These are phyloP conservation scores for Delphinapterus leucas DNA, from an alignment of 2,113 vertebrate species.

Conservation along the genomic window DNA sequence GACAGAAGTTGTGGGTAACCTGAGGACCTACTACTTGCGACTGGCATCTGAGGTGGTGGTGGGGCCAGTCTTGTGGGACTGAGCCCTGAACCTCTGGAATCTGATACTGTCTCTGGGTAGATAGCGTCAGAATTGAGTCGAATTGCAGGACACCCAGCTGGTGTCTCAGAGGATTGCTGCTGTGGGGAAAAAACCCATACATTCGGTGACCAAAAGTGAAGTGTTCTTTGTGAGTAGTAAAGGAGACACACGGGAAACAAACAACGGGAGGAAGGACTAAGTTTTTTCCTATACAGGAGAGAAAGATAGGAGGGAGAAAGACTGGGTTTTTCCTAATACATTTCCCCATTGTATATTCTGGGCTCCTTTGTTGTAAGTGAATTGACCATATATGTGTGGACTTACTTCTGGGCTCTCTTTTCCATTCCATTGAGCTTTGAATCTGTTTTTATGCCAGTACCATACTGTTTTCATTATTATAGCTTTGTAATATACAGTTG, in stretches of 20 bases:
- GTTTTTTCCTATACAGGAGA: neutral
- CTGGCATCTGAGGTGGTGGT: neutral
- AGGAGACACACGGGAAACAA: neutral
- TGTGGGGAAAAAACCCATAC: neutral
- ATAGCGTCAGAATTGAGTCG: neutral
- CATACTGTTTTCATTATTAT: neutral
- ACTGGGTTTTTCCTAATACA: neutral
- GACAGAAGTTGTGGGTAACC: neutral
- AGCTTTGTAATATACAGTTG: neutral
- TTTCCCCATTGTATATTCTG: neutral
- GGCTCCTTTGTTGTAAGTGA: neutral
- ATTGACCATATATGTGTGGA: neutral
- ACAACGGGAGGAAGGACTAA: neutral
- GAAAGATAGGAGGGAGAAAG: neutral
- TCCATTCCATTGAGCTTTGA: neutral
- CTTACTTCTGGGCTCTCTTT: neutral
- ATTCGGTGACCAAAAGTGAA: neutral
- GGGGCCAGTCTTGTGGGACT: neutral
- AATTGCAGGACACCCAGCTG: neutral
- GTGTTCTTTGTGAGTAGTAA: neutral
- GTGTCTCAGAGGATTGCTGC: neutral
- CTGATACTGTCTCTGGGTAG: neutral
- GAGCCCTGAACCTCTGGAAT: neutral
- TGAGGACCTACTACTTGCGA: neutral
- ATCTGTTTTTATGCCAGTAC: neutral